Percentiles rank a stretch among this genome's conserved stretches.
These are phyloP conservation scores for Liparis tanakae DNA, from an alignment of 2,797 vertebrate genomes.

Conservation along the genomic window DNA sequence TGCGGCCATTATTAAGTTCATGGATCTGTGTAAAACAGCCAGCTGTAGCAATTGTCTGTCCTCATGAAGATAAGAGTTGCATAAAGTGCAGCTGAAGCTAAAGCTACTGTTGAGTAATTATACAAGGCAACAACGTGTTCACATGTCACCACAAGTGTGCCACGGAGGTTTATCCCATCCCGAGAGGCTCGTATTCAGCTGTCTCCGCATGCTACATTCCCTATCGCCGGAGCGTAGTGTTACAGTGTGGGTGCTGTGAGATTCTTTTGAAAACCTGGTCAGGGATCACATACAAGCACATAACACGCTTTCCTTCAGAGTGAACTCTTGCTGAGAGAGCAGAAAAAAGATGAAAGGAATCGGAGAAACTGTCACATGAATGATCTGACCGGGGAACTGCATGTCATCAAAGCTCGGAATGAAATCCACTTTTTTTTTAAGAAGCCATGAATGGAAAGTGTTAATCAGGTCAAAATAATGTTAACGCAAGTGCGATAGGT, in stretches of 20 bases:
- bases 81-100: constrained; percentile 48
- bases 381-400: constrained; percentile 59
- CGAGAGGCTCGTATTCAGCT: constrained; percentile 23
- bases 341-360: constrained; percentile 54
- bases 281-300: constrained; percentile 53
- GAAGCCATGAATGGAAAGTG: constrained; percentile 44
- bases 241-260: constrained; percentile 14
- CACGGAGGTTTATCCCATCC: constrained; percentile 3
- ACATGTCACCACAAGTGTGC: constrained; percentile 11
- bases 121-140: constrained; percentile 43
- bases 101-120: constrained; percentile 26
- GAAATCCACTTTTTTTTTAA: constrained; percentile 46
- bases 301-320: constrained; percentile 51
- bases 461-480: constrained; percentile 53
- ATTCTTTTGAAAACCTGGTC: constrained; percentile 55
- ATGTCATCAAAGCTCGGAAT: constrained; percentile 45
- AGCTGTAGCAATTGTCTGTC: constrained; percentile 53
- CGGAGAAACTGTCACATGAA: constrained; percentile 44
- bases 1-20: constrained; percentile 62
- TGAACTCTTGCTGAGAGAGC: constrained; percentile 52
- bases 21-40: constrained; percentile 51
- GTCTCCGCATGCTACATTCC: constrained; percentile 23
- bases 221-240: constrained; percentile 9
- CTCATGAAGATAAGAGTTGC: constrained; percentile 55
- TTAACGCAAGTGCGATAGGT: constrained; percentile 43